Conservation (phyloP, 2,888 invertebrate species). For the Falcaria lacertinaria region DNA sequence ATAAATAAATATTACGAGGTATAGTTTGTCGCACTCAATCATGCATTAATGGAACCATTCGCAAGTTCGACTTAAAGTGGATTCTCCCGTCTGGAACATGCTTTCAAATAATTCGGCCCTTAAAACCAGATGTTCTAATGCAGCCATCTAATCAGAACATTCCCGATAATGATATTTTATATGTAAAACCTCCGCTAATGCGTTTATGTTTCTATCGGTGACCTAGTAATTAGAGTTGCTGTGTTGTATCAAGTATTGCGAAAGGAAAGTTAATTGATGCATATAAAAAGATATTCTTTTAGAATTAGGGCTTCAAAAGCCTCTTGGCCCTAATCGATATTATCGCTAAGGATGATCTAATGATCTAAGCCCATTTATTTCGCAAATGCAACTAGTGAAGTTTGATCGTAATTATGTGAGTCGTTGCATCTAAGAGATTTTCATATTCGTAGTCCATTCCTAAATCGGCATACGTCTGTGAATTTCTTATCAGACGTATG, state of each 20-base stretch:
- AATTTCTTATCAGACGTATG: no score
- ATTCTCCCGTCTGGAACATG: background rate
- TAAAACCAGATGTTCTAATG: slow-evolving; percentile 1
- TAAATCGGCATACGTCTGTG: no score
- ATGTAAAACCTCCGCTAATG: background rate
- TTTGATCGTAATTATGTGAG: no score
- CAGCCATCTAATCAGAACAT: background rate
- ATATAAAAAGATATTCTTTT: no score
- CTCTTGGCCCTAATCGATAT: background rate
- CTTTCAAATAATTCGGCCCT: background rate
- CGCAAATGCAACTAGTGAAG: no score
- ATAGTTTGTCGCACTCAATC: background rate
- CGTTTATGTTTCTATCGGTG: background rate
- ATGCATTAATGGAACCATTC: background rate
- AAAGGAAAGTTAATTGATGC: background rate
- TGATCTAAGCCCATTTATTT: no score
- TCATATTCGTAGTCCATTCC: no score
- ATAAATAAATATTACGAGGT: no score
- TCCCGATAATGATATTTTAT: background rate
- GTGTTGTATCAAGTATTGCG: background rate
- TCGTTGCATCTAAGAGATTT: no score
- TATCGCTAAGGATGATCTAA: background rate
- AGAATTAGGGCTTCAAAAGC: background rate
- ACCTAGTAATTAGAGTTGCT: background rate
- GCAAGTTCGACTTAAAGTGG: background rate